Evolutionary conservation across 2,113 vertebrate species (phyloP).

Genomic region (Eurystomus gularis): DNA sequence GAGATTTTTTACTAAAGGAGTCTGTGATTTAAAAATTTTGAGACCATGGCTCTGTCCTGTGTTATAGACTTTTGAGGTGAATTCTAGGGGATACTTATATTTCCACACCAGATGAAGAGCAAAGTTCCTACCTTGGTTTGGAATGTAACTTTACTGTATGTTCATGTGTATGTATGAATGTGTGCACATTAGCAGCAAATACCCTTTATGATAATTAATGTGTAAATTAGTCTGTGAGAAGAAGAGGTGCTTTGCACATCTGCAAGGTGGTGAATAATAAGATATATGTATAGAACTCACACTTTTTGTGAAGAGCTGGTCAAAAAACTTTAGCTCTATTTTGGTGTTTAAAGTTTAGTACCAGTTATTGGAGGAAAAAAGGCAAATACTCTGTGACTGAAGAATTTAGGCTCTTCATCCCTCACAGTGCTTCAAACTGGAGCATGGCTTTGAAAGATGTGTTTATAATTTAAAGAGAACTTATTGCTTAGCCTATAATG

Average conservation of each 20-base stretch:
- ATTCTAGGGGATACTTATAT: background rate
- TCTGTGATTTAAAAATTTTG: background rate
- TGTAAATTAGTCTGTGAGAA: background rate
- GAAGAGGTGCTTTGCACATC: background rate
- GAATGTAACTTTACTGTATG: background rate
- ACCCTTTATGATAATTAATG: background rate
- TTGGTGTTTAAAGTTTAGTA: background rate
- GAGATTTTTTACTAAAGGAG: background rate
- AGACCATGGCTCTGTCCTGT: background rate
- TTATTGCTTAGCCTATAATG: background rate
- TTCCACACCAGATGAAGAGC: background rate
- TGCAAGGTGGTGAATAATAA: background rate
- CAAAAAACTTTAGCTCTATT: background rate
- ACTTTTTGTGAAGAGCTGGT: background rate
- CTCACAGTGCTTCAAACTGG: background rate
- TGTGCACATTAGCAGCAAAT: accelerated
- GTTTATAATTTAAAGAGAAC: background rate
- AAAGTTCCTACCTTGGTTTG: background rate
- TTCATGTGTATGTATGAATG: accelerated
- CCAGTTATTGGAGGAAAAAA: accelerated
- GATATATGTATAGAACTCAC: accelerated
- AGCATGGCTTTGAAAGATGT: background rate
- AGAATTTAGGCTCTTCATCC: background rate
- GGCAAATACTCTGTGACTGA: background rate
- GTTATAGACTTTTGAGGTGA: background rate